These are phyloP conservation scores for Drosophila recens DNA, from an alignment of 2,888 invertebrate genomes.

Conservation along the genomic window DNA sequence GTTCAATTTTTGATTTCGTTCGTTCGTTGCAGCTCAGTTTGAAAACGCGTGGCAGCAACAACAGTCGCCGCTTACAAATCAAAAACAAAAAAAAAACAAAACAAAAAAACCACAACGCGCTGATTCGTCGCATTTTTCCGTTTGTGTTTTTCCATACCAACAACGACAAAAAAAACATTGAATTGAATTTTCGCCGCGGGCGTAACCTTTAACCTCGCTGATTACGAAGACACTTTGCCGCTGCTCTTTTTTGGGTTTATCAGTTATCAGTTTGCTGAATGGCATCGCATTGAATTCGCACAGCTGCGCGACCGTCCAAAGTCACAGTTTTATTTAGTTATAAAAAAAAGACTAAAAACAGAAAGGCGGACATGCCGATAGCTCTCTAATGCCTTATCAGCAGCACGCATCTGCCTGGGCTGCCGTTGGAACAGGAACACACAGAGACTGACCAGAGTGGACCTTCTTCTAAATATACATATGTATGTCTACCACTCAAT, in stretches of 20 bases:
- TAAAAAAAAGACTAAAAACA: slow-evolving; percentile 45
- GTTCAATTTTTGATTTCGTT: slow-evolving; percentile 43
- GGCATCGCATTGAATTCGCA: slow-evolving; percentile 10
- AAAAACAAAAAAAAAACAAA: neutral
- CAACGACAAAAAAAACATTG: slow-evolving; percentile 21
- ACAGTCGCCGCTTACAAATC: slow-evolving; percentile 29
- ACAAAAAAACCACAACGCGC: slow-evolving; percentile 6
- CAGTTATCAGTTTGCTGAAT: slow-evolving; percentile 6
- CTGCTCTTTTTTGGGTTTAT: slow-evolving; percentile 28
- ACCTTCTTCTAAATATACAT: slow-evolving; percentile 18
- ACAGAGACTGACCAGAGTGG: slow-evolving; percentile 39
- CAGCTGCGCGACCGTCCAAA: slow-evolving; percentile 47
- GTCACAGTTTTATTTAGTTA: slow-evolving; percentile 57
- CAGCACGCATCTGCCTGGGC: slow-evolving; percentile 58
- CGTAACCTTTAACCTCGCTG: slow-evolving; percentile 61
- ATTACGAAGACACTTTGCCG: slow-evolving; percentile 49
- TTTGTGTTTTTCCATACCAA: slow-evolving; percentile 37
- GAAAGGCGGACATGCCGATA: slow-evolving; percentile 19
- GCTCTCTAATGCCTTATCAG: slow-evolving; percentile 69
- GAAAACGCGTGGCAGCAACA: slow-evolving; percentile 59
- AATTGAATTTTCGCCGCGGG: slow-evolving; percentile 59
- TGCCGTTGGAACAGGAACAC: slow-evolving; percentile 55
- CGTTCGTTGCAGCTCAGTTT: slow-evolving; percentile 44
- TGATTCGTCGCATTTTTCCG: slow-evolving; percentile 50
- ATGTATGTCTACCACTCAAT: slow-evolving; percentile 53